Evolutionary conservation across 2,888 invertebrate genomes (phyloP), one percentile per base, ranked within the genome.

Genomic region (Pristionchus fissidentatus): DNA sequence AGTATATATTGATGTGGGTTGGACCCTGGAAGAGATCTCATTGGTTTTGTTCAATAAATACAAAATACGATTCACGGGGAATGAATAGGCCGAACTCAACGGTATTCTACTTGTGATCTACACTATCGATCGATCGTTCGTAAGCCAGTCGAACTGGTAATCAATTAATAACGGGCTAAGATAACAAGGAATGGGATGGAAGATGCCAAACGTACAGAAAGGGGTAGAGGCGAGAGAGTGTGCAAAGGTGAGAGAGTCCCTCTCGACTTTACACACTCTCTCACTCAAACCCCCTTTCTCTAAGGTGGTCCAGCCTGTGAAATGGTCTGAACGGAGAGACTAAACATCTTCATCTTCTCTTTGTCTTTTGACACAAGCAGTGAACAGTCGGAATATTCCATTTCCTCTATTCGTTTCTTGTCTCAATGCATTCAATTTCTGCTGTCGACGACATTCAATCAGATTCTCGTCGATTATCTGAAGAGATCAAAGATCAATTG

Each of bases 391-490:
- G 32, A 77, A 1, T 3, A 77, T 5, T 26, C 32, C 46, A 3
- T 22, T 32, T 32, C 77, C 22, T 32, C 77, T 60, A 13, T 60
- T 41, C 38, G 49, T 77, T n/a, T 52, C 41, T n/a, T 73, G 41
- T 32, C 89, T 82, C 35, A 90, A 84, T 55, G 90, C 87, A 49
- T 85, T 80, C 81, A 91, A 85, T 81, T 90, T 89, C 85, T 90
- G 90, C 26, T 86, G 86, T 26, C 90, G 84, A 41, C 90, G 87
- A 66, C 90, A 89, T 75, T 91, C 91, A 1, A 87, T 46, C 22
- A 91, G 84, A 82, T 90, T 88, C 73, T 91, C 89, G 78, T 91
- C 90, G 83, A 91, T 91, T 49, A 87, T 80, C 85, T 89, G 66
- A 15, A 73, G 26, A 73, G 70, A 19, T 86, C 62, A 26, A 66